A percentile compares a stretch with the other conserved stretches of the same genome.
Evolutionary conservation across 2,113 vertebrate species (phyloP).

Genomic region (Crotalus helleri): DNA sequence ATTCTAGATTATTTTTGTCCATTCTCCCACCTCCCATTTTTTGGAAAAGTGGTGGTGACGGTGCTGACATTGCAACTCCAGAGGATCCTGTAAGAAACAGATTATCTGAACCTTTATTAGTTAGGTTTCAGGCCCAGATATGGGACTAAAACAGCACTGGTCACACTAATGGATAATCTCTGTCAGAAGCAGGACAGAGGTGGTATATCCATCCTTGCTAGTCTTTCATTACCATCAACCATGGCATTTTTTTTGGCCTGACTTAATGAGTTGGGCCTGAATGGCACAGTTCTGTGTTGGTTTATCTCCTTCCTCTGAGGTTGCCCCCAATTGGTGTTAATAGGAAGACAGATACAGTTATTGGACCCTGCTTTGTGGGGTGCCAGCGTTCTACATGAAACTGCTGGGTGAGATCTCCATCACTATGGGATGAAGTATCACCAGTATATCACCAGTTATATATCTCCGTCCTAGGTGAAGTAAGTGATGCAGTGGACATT

Average conservation of each 20-base stretch:
- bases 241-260: not conserved
- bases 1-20: not conserved
- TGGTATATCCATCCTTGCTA: not conserved
- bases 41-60: not conserved
- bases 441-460: not conserved
- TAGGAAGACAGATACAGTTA: not conserved
- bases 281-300: not conserved
- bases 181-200: not conserved
- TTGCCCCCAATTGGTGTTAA: not conserved
- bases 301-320: not conserved
- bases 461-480: not conserved
- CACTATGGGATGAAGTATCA: not conserved
- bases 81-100: not conserved
- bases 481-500: not conserved
- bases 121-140: not conserved
- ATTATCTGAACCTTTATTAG: not conserved
- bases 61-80: not conserved
- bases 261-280: not conserved
- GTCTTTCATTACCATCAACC: not conserved
- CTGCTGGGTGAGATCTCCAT: not conserved
- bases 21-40: not conserved
- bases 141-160: not conserved
- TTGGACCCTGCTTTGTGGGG: not conserved
- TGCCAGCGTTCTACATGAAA: not conserved
- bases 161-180: not conserved